phyloP scores from a whole-genome alignment of 2,797 vertebrate genomes.

The Menidia menidia region DNA sequence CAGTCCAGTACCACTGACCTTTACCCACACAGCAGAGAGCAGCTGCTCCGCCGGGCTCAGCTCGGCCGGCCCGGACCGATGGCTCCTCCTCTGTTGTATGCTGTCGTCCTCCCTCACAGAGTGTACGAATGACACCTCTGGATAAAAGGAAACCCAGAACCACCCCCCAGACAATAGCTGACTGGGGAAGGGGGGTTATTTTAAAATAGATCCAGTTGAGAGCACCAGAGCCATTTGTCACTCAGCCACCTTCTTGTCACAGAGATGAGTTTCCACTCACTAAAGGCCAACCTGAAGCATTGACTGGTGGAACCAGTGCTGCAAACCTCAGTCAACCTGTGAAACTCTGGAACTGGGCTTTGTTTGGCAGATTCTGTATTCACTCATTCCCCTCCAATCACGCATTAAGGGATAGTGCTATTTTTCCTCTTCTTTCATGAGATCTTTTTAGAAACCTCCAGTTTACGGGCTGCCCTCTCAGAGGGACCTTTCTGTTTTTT shows the following conservation, averaged over 20 bases:
- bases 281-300: too few relatives aligned
- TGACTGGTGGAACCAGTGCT: too few relatives aligned
- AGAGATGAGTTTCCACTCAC: too few relatives aligned
- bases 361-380: too few relatives aligned
- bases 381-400: too few relatives aligned
- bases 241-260: too few relatives aligned
- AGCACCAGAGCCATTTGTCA: neutral
- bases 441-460: neutral
- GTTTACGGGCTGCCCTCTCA: neutral
- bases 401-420: too few relatives aligned
- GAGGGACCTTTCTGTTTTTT: constrained; percentile 14
- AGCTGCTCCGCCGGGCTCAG: neutral
- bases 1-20: neutral
- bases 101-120: constrained; percentile 51
- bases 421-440: too few relatives aligned
- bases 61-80: neutral
- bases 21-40: neutral
- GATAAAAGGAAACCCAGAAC: constrained; percentile 16
- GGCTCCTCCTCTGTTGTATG: constrained; percentile 30
- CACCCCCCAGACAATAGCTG: constrained; percentile 35
- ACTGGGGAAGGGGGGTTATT: constrained; percentile 33
- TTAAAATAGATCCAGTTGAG: constrained; percentile 41
- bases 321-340: too few relatives aligned
- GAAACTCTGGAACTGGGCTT: too few relatives aligned
- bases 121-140: constrained; percentile 34